These are phyloP conservation scores for Syngnathus floridae DNA, from an alignment of 2,113 vertebrate genomes.

Conservation along the genomic window DNA sequence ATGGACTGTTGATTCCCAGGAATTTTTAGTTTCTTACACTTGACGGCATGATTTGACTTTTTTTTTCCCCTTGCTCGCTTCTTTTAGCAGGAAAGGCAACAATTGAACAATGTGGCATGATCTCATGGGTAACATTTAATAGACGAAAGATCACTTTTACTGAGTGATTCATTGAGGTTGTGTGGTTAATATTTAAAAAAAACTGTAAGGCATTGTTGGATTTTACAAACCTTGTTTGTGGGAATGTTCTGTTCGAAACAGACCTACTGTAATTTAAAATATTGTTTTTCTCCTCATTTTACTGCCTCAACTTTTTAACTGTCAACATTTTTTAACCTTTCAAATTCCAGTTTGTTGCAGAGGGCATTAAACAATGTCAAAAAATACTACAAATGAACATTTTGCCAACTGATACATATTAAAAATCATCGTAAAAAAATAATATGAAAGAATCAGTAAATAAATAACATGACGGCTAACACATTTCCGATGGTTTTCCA, in stretches of 20 bases:
- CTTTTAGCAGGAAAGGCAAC: slow-evolving; percentile 3
- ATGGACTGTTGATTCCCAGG: slow-evolving; percentile 21
- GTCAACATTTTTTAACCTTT: not conserved
- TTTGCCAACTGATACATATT: not conserved
- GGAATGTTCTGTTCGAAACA: not conserved
- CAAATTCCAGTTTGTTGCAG: not conserved
- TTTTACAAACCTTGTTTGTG: not conserved
- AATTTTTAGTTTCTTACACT: not conserved
- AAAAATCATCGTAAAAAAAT: no score
- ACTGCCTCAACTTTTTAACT: not conserved
- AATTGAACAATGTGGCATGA: not conserved
- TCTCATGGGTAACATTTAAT: not conserved
- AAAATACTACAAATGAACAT: not conserved
- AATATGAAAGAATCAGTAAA: no score
- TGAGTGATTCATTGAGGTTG: not conserved
- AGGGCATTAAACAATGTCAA: not conserved
- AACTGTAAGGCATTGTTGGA: not conserved
- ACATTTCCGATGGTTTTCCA: not conserved
- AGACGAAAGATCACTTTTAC: not conserved
- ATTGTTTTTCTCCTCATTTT: not conserved
- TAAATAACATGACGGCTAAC: not conserved
- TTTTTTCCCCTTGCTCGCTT: slow-evolving; percentile 6
- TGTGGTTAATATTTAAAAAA: not conserved
- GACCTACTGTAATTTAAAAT: not conserved
- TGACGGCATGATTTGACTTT: not conserved